phyloP scores from a whole-genome alignment of 2,113 vertebrate genomes.

The Hymenochirus boettgeri region DNA sequence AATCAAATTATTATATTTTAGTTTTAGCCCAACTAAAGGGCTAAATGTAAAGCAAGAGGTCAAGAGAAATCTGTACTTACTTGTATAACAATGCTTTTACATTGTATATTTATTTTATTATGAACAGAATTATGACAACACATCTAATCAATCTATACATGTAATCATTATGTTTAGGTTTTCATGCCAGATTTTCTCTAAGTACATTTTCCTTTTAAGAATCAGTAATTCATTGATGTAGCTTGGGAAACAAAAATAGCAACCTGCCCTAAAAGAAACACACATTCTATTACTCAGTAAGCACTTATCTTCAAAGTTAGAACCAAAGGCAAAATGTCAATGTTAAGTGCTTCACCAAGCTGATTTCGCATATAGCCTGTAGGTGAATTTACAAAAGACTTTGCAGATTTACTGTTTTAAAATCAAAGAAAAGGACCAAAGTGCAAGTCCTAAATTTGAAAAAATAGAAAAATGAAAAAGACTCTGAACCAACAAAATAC shows the following conservation, averaged over 20 bases:
- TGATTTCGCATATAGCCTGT: constrained; percentile 26
- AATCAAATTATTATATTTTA: too few relatives aligned
- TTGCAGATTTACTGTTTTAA: constrained; percentile 22
- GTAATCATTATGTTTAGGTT: neutral
- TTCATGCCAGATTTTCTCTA: neutral
- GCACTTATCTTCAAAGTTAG: constrained; percentile 26
- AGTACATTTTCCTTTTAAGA: constrained; percentile 1
- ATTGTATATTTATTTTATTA: neutral
- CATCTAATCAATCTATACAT: neutral
- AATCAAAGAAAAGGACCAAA: constrained; percentile 27
- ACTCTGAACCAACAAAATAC: constrained; percentile 3
- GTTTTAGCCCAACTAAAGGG: too few relatives aligned
- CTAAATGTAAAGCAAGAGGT: neutral
- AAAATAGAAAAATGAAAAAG: constrained; percentile 22
- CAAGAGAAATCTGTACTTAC: neutral
- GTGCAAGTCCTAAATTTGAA: constrained; percentile 6
- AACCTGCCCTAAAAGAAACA: constrained; percentile 12
- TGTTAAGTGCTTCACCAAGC: constrained; percentile 26
- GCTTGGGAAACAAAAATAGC: constrained; percentile 11
- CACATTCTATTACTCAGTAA: constrained; percentile 25
- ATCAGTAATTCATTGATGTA: neutral
- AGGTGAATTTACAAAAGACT: constrained; percentile 23
- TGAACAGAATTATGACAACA: neutral
- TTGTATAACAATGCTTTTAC: neutral
- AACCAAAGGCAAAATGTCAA: constrained; percentile 17